These are phyloP conservation scores for Lophius piscatorius DNA, from an alignment of 2,113 vertebrate genomes.

Conservation along the genomic window DNA sequence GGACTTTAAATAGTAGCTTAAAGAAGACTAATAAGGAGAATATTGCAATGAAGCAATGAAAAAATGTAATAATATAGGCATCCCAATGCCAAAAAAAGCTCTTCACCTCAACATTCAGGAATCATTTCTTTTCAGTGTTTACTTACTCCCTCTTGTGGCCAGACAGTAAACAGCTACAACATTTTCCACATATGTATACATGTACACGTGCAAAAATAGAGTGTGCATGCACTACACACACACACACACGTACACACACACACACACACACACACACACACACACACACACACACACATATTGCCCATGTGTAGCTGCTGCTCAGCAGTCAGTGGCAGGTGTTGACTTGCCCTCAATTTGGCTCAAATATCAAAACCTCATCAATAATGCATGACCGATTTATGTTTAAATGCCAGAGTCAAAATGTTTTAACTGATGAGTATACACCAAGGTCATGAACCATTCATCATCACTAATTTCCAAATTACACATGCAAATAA, in stretches of 20 bases:
- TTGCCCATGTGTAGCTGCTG: slow-evolving; percentile 16
- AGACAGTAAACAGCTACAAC: neutral
- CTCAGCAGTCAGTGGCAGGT: slow-evolving; percentile 29
- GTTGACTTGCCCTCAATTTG: slow-evolving; percentile 31
- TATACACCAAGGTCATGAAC: slow-evolving; percentile 38
- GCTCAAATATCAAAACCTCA: slow-evolving; percentile 50
- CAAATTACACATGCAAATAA: slow-evolving; percentile 48
- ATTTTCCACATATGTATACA: slow-evolving; percentile 18
- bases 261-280: slow-evolving; percentile 8
- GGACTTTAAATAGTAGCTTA: no score
- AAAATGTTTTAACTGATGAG: slow-evolving; percentile 50
- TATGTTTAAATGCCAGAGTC: slow-evolving; percentile 38
- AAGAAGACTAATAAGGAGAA: no score
- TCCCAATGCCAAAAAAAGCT: neutral
- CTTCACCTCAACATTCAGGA: neutral
- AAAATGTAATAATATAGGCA: neutral
- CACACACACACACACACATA: slow-evolving; percentile 14
- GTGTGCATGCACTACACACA: neutral
- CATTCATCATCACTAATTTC: slow-evolving; percentile 49
- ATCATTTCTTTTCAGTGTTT: neutral
- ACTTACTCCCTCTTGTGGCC: slow-evolving; percentile 54
- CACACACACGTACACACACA: neutral
- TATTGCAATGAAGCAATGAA: neutral
- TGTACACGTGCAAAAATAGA: slow-evolving; percentile 7
- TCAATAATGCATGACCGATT: slow-evolving; percentile 29